Evolutionary conservation across 1,140 invertebrate species (phyloP), one percentile per base, ranked within the genome.

Genomic region (Saccostrea echinata): DNA sequence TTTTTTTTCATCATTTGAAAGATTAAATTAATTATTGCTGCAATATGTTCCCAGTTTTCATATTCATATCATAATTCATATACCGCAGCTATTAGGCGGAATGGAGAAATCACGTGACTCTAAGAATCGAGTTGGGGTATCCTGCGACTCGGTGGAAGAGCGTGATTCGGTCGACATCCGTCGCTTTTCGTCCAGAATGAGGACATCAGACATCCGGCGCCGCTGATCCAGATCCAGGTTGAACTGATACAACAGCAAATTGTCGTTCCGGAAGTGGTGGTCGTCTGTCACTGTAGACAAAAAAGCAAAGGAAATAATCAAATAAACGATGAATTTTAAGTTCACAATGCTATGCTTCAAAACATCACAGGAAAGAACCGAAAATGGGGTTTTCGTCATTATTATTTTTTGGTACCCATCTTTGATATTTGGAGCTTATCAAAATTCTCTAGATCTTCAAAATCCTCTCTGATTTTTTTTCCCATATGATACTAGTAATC

Each of bases 211-310:
- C 30, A 93, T 90, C 52, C 89, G 82, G n/a, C 90, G 89, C 8
- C 88, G 86, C 21, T 85, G 88, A 8, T 91, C 85, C 57, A 91
- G 92, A 84, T 94, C 91, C 18, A 92, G n/a, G 16, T 86, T 90
- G 82, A 93, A 94, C 88, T 92, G 91, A 82, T 94, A 94, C 9
- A 92, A 84, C n/a, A 93, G 84, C 27, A 87, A 88, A 33, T 90
- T 90, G 82, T 92, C 92, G 80, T 93, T 91, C 13, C 89, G 88
- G 68, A 94, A 94, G 84, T 93, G 93, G 80, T 91, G 92, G 43
- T 94, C 93, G 55, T 93, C 92, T 18, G 92, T 93, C 0, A 94
- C 93, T 94, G 88, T 57, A 90, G 86, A 51, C 24, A 30, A 76
- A 18, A 83, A 51, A 18, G 21, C 43, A 43, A 43, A 43, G 43